Evolutionary conservation across 2,797 vertebrate species (phyloP), one percentile per base, ranked within the genome.

Genomic region (Brachymystax lenok): DNA sequence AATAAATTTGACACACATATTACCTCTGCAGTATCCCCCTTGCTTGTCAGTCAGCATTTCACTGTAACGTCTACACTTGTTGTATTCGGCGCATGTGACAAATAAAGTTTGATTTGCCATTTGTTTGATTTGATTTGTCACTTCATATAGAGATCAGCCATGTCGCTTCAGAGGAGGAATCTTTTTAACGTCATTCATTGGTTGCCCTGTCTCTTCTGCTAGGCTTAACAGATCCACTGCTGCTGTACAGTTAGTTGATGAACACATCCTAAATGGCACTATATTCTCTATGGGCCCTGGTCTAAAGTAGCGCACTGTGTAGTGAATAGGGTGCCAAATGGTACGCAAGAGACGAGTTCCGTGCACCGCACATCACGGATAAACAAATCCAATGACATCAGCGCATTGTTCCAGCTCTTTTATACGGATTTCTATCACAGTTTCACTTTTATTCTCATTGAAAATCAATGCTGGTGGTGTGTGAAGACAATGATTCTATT

Each of bases 401-500:
- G 33, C 4, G 1, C 69, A 14, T 66, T 14, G 64, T 5, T 28
- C 5, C 63, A 66, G 63, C 14, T 10, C 27, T 66, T 66, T 30
- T 16, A 66, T 30, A 30, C 12, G 12, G 5, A 16, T 21, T 19
- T 21, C n/a, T 21, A 59, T 14, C 27, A 14, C 4, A 27, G 64
- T 66, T 66, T 2, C 5, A 27, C 27, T 21, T 28, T 27, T 30
- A 30, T 66, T 59, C n/a, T 21, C n/a, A 10, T n/a, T 59, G n/a
- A 7, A 59, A 8, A 7, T 59, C 56, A 21, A 59, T 59, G n/a
- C n/a, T n/a, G 16, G 2, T n/a, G 67, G 14, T 7, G 40, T 50
- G 40, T 14, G 40, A 46, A 50, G 80, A 92, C 88, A 91, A 92
- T 90, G 66, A 79, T 4, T 74, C 82, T 72, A 40, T 5, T 24